Evolutionary conservation across 2,797 vertebrate species (phyloP), one percentile per base, ranked within the genome.

Genomic region (Anisognathus igniventris): DNA sequence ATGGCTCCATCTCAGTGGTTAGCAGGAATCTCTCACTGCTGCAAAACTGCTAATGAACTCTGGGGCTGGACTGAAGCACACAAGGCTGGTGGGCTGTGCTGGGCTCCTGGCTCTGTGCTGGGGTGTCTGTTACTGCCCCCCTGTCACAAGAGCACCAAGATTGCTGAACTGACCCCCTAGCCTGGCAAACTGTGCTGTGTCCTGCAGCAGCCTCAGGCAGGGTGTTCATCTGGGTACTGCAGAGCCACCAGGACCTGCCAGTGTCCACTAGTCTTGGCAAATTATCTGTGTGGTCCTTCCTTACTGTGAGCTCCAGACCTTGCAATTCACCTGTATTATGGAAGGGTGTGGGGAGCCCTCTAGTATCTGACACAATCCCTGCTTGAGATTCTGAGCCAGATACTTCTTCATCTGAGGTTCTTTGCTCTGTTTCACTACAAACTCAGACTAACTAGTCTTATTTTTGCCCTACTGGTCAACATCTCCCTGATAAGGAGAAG

Each of bases 41-140:
- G 85, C 82, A 88, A 40, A 90, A 65, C 85, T 93, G 75, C 75
- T 90, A 61, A 83, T 75, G 82, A 65, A 61, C 72, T 71, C 35
- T 66, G 60, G 61, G 90, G 56, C 76, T 39, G 50, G 72, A 28
- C 45, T 5, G 42, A 76, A 58, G 70, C 66, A 68, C 9, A 12
- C 0, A 3, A 67, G 68, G 58, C 42, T 95, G 75, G 35, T 35
- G 35, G 35, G 35, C 67, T 75, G 66, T 9, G 24, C 71, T 70
- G 70, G 39, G 42, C 64, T 72, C 19, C 5, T 1, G 0, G 45
- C 78, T 73, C 44, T 54, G 64, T 8, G 9, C 53, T 31, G 42
- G 31, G 48, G 12, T 81, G 58, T 19, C 22, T 68, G 23, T 65
- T 73, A 37, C 2, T 4, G 6, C 23, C 28, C 56, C 31, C 51